Evolutionary conservation across 2,113 vertebrate species (phyloP), one percentile per base, ranked within the genome.

Genomic region (Condylura cristata): DNA sequence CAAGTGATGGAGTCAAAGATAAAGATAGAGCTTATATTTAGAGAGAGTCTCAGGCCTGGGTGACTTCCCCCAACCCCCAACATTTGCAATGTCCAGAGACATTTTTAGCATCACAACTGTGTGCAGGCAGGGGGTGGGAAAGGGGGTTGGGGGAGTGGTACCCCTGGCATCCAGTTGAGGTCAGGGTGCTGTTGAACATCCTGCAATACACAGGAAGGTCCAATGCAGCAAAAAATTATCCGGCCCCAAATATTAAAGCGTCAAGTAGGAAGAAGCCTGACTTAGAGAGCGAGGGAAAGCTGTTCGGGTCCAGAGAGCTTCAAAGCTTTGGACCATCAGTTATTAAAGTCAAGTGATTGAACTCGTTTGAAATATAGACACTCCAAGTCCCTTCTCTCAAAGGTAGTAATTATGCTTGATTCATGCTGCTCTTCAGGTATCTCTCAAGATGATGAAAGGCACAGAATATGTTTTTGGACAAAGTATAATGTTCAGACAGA

Each of bases 371-470:
- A 96, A 71, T 28, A 0, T 44, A 37, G 83, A 34, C 44, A 32
- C 9, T 76, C n/a, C 32, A 30, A 46, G 14, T 65, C 56, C 84
- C 17, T 48, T 63, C 37, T 93, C 37, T 56, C 71, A 61, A 39
- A 91, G 58, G 51, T 83, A 75, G 12, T 80, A 37, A 61, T 91
- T 92, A 72, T 61, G 34, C 46, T 65, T 72, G 63, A 41, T 32
- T 83, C 68, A 26, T 34, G 41, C 82, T 56, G 1, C 94, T 60
- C 68, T 92, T 60, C n/a, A 5, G 14, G 70, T 75, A 13, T 39
- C 63, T 90, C 70, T 70, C 32, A 91, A 88, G 83, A 89, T 56
- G 74, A 65, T 30, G 18, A 66, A 71, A 95, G 51, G 22, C 68
- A 82, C 26, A 46, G 28, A 60, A 78, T 58, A 14, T 37, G 17